Conservation (phyloP, 2,888 invertebrate species). For the Serripes groenlandicus region DNA sequence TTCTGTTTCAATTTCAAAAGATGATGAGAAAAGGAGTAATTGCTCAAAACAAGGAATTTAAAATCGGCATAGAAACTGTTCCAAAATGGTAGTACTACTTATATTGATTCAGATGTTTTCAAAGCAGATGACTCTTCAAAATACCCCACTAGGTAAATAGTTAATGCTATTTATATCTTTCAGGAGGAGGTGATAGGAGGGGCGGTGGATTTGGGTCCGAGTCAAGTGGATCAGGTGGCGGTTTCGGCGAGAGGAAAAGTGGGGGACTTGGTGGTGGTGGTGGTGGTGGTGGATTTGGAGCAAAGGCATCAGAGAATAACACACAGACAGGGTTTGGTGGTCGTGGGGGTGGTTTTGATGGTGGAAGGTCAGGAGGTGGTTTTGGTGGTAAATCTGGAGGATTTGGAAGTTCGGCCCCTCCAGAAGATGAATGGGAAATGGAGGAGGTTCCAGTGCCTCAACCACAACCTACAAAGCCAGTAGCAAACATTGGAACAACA, state of each 20-base stretch:
- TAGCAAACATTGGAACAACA: neutral
- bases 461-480: neutral
- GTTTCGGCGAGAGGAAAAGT: slow-evolving; percentile 3
- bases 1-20: no score
- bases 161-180: no score
- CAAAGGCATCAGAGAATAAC: slow-evolving; percentile 19
- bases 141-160: no score
- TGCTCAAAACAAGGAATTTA: neutral
- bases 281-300: slow-evolving; percentile 14
- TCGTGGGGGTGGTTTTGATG: slow-evolving; percentile 28
- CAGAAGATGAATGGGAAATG: slow-evolving; percentile 60
- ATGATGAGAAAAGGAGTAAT: slow-evolving; percentile 1
- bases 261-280: slow-evolving; percentile 27
- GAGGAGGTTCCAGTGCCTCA: slow-evolving; percentile 11
- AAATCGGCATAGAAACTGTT: no score
- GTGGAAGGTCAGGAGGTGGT: slow-evolving; percentile 9
- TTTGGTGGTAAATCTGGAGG: slow-evolving; percentile 30
- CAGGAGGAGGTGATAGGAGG: slow-evolving; percentile 14
- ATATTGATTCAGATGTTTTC: no score
- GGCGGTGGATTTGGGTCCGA: slow-evolving; percentile 15
- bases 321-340: slow-evolving; percentile 4
- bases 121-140: no score
- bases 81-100: no score
- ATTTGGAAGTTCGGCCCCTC: slow-evolving; percentile 20
- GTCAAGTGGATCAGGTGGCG: slow-evolving; percentile 10